Conservation (phyloP, 2,113 vertebrate genomes). For the Zosterops lateralis region DNA sequence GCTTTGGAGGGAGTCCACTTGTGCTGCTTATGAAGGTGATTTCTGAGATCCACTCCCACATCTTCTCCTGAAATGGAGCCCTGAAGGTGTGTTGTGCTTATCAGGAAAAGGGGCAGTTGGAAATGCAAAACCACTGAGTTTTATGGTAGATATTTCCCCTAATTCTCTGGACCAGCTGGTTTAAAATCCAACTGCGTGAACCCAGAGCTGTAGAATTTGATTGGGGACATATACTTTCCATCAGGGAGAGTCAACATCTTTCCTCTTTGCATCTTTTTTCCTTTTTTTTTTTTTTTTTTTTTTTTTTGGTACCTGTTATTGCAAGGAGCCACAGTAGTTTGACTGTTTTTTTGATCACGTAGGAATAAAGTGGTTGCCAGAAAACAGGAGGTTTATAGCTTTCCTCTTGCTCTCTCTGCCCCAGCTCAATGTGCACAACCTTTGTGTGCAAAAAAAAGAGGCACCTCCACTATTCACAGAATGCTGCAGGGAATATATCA, state of each 20-base stretch:
- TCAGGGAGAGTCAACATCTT: neutral
- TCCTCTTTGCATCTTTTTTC: neutral
- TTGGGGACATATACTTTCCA: neutral
- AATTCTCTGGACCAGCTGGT: neutral
- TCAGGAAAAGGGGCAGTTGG: neutral
- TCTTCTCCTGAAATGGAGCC: neutral
- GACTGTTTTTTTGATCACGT: neutral
- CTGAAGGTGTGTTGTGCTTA: neutral
- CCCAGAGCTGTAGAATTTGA: neutral
- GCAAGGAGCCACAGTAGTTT: neutral
- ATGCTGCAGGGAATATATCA: slow-evolving; percentile 7
- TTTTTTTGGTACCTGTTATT: neutral
- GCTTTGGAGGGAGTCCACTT: neutral
- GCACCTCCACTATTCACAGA: neutral
- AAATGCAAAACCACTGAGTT: neutral
- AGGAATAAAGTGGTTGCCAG: neutral
- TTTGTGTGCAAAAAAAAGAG: neutral
- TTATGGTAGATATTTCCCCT: neutral
- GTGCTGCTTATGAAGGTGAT: neutral
- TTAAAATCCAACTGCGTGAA: fast-evolving
- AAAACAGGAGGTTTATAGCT: neutral
- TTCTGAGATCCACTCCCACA: neutral
- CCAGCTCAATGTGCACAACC: neutral
- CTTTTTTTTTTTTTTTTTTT: neutral
- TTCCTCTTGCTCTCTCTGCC: neutral